Percentiles rank a stretch among this genome's conserved stretches.
phyloP scores from a whole-genome alignment of 2,888 invertebrate genomes.

The Brachyptera risi region DNA sequence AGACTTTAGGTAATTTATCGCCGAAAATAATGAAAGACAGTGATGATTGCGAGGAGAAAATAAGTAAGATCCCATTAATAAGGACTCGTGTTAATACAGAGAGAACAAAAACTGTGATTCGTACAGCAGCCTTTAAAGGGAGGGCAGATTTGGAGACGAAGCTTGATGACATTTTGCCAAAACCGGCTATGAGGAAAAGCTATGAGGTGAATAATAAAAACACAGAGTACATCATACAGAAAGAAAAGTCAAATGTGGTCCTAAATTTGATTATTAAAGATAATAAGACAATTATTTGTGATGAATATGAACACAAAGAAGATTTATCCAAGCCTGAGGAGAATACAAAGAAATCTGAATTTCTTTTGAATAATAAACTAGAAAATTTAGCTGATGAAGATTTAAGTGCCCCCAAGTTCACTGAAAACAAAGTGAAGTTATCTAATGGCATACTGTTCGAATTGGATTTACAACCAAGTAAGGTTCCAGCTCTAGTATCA shows the following conservation, averaged over 20 bases:
- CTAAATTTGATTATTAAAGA: background rate
- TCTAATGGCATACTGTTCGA: background rate
- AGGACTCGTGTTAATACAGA: conserved; percentile 21
- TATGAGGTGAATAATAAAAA: conserved; percentile 12
- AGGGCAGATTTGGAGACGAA: conserved; percentile 20
- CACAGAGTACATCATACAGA: background rate
- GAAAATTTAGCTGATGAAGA: background rate
- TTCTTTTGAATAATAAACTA: background rate
- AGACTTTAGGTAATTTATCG: conserved; percentile 13
- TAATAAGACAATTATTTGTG: background rate
- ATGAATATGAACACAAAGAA: background rate
- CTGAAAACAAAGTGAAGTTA: background rate
- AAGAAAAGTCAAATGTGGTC: conserved; percentile 1
- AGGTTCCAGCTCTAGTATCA: background rate
- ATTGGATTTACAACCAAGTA: conserved; percentile 6
- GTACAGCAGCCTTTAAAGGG: conserved; percentile 23
- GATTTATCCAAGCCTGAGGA: background rate
- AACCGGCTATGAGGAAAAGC: conserved; percentile 20
- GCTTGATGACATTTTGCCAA: conserved; percentile 14
- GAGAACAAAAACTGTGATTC: conserved; percentile 19
- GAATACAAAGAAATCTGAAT: background rate
- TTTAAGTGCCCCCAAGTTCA: background rate
- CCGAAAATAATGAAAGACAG: background rate
- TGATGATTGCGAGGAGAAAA: conserved; percentile 9
- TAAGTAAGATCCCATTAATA: conserved; percentile 28